phyloP scores from a whole-genome alignment of 2,888 invertebrate species.

The Eucriotettix oculatus region DNA sequence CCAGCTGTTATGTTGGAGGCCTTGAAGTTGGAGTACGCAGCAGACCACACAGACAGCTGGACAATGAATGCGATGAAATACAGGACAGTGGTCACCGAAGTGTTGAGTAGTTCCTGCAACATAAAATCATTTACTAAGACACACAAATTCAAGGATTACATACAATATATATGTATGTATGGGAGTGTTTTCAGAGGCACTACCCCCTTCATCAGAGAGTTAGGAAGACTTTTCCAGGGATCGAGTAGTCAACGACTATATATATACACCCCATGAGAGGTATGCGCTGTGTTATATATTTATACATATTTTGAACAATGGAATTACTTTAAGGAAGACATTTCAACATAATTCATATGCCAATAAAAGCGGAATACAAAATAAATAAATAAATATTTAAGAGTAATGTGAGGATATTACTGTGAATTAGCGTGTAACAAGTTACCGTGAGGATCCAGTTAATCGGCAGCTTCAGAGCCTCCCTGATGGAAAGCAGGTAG shows the following conservation, averaged over 20 bases:
- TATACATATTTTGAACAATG: not conserved
- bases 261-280: too few species aligned
- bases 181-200: too few species aligned
- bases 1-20: conserved; percentile 58
- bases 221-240: too few species aligned
- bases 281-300: too few species aligned
- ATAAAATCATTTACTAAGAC: conserved; percentile 14
- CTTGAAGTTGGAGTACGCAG: conserved; percentile 20
- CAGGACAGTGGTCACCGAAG: conserved; percentile 46
- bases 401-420: too few species aligned
- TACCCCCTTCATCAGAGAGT: too few species aligned
- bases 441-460: conserved; percentile 74
- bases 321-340: not conserved
- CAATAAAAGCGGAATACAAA: too few species aligned
- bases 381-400: too few species aligned
- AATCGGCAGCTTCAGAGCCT: conserved; percentile 59
- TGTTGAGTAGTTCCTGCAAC: conserved; percentile 65
- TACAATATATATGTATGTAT: too few species aligned
- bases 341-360: not conserved
- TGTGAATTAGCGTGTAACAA: conserved; percentile 9
- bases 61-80: conserved; percentile 70
- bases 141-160: too few species aligned
- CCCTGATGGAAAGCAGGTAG: conserved; percentile 62
- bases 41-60: conserved; percentile 47
- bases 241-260: too few species aligned